A percentile compares a stretch with the other conserved stretches of the same genome.
These are phyloP conservation scores for Platynereis dumerilii DNA, from an alignment of 2,888 invertebrate genomes.

Conservation along the genomic window DNA sequence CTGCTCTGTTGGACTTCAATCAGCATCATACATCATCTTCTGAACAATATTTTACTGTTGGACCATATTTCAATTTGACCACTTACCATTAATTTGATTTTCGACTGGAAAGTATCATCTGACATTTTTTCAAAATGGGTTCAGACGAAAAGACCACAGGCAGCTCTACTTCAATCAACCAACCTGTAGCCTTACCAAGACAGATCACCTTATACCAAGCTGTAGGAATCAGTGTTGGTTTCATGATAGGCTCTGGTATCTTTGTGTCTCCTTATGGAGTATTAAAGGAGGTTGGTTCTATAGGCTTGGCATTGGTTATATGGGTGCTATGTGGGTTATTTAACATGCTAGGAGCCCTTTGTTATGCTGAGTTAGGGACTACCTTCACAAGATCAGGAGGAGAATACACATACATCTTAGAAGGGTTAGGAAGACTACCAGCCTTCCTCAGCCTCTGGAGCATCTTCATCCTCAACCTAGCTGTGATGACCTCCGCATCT, in stretches of 20 bases:
- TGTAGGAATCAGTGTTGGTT: neutral
- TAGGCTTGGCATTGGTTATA: conserved; percentile 31
- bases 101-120: too few relatives aligned
- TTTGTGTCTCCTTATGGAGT: conserved; percentile 10
- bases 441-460: conserved; percentile 84
- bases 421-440: conserved; percentile 79
- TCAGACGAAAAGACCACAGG: too few relatives aligned
- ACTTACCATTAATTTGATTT: too few relatives aligned
- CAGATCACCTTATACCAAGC: neutral
- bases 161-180: too few relatives aligned
- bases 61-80: too few relatives aligned
- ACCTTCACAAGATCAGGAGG: conserved; percentile 68
- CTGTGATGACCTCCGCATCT: neutral
- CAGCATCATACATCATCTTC: too few relatives aligned
- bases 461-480: neutral
- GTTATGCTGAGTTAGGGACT: conserved; percentile 35
- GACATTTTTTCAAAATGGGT: too few relatives aligned
- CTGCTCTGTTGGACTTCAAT: too few relatives aligned
- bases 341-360: conserved; percentile 29
- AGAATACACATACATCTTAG: conserved; percentile 84
- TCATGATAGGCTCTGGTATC: conserved; percentile 1
- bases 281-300: conserved; percentile 4
- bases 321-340: conserved; percentile 31
- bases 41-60: too few relatives aligned
- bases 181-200: neutral